Percentiles rank a stretch among this genome's conserved stretches.
These are phyloP conservation scores for Haliclona indistincta DNA, from an alignment of 37 sponge, comb jelly and placozoan genomes.

Conservation along the genomic window DNA sequence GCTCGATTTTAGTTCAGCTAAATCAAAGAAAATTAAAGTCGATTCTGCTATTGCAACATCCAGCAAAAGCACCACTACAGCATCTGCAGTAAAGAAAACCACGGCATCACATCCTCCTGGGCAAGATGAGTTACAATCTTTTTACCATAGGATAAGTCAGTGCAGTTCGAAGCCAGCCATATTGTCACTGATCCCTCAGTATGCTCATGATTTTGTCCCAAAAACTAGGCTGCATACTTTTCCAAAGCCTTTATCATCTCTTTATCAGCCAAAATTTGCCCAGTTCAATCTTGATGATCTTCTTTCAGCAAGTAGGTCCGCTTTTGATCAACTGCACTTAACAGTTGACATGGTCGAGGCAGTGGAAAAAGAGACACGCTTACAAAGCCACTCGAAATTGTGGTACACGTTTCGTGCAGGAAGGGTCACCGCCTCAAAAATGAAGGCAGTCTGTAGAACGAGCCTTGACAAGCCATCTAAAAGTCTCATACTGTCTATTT, in stretches of 20 bases:
- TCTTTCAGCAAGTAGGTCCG: neutral
- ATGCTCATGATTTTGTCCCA: conserved; percentile 36
- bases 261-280: conserved; percentile 17
- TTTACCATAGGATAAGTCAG: neutral
- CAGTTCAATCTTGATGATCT: conserved; percentile 6
- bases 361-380: conserved; percentile 34
- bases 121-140: neutral
- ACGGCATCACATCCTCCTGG: neutral
- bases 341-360: conserved; percentile 15
- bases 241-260: conserved; percentile 9
- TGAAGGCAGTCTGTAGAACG: conserved; percentile 46
- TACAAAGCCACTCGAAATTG: conserved; percentile 33
- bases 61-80: neutral
- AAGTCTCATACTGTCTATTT: conserved; percentile 51
- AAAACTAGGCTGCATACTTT: conserved; percentile 1
- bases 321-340: neutral
- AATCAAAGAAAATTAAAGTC: neutral
- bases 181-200: conserved; percentile 22
- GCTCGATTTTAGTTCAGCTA: conserved; percentile 40
- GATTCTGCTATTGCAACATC: neutral
- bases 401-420: conserved; percentile 64
- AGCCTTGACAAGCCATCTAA: conserved; percentile 38
- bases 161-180: conserved; percentile 42
- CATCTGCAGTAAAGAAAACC: neutral
- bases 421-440: conserved; percentile 57